Evolutionary conservation across 2,797 vertebrate genomes (phyloP), one percentile per base, ranked within the genome.

Genomic region (Toxotes lorentzi): DNA sequence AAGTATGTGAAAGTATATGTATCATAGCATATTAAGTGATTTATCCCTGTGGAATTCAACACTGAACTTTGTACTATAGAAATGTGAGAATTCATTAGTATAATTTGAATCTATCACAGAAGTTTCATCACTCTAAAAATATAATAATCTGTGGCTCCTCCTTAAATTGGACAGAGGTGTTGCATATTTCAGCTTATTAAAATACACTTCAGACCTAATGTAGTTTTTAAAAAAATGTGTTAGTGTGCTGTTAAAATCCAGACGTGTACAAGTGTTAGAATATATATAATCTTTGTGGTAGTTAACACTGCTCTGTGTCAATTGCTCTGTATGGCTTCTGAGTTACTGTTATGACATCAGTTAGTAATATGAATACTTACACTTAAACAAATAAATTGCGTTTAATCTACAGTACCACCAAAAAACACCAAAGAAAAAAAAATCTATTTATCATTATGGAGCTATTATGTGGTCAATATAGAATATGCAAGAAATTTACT

Each of bases 1-100:
- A 48, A 16, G n/a, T 14, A 21, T 47, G 27, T 30, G 3, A 30
- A n/a, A n/a, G n/a, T 30, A 30, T 30, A 30, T 30, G 27, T 4
- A 30, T 30, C 27, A 30, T 30, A 30, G 27, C 17, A 59, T 41
- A 23, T 24, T n/a, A 41, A 38, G 10, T 30, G 23, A 38, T 47
- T 53, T 66, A 35, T 12, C 19, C 35, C 50, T 53, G 17, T 23
- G 24, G 27, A 43, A 34, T 62, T 66, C 45, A 40, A 8, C 60
- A 58, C 51, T 34, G 19, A 67, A 38, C 34, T 50, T 24, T 14
- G 16, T 23, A 21, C 11, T 13, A 24, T 64, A 62, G 53, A 58
- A 63, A 51, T 82, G n/a, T 40, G 24, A 40, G 51, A 30, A 45
- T 68, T 50, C 10, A 40, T 51, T 62, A 45, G 7, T 50, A 21